Evolutionary conservation across 2,797 vertebrate species (phyloP), one percentile per base, ranked within the genome.

Genomic region (Anabas testudineus): DNA sequence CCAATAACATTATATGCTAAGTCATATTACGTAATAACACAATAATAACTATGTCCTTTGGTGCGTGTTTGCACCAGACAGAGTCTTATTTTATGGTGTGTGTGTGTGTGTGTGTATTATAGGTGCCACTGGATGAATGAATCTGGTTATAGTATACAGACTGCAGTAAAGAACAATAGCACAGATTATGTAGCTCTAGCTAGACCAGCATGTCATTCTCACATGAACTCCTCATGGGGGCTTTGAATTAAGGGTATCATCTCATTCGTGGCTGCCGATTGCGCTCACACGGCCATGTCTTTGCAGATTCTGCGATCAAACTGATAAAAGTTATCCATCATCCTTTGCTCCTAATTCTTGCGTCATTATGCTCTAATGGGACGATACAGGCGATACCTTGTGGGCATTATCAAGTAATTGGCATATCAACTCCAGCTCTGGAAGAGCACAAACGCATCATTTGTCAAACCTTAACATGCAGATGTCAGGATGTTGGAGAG

Each of bases 291-390:
- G 59, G 28, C 54, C 13, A 10, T 36, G 45, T 63, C 32, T 47
- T 56, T 62, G 15, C 47, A 61, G 43, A 69, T 64, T 59, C 32
- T 48, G 28, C 42, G 41, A 64, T 77, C 34, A 78, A 67, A 55
- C 37, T 67, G 42, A 51, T 74, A 66, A 62, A 60, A 62, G 66
- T 80, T 83, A 83, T 88, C 70, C 80, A 52, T 82, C 78, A 86
- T 82, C 36, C 77, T 67, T 77, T 83, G 54, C 56, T 77, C 36
- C 53, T 74, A 78, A 78, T 85, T 79, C 80, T 74, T 81, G 76
- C 76, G 67, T 87, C 88, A 90, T 92, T 90, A 87, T 41, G 16
- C 71, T 75, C 73, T 88, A 87, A 92, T 90, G 77, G 84, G 84
- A 87, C 7, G 45, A 76, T 83, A 71, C 70, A 78, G 75, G 67